Conservation (phyloP, 2,113 vertebrate species). For the Hippocampus mohnikei region DNA sequence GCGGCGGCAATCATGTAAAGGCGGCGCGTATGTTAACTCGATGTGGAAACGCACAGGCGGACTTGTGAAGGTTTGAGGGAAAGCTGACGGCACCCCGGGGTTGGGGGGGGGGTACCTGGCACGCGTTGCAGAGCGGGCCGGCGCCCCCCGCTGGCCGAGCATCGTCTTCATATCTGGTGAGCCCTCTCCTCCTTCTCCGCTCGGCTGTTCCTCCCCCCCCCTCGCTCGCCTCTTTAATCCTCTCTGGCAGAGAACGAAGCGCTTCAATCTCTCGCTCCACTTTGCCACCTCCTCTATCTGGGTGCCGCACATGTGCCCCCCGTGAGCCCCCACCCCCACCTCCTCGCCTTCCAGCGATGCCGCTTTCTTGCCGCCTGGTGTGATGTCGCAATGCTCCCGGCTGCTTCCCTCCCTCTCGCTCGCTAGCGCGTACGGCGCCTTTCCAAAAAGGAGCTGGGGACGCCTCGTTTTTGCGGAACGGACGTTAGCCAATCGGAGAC, state of each 20-base stretch:
- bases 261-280: slow-evolving; percentile 44
- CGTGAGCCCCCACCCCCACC: slow-evolving; percentile 47
- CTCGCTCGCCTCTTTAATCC: slow-evolving; percentile 56
- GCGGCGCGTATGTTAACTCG: too few relatives aligned
- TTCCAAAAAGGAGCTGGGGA: too few relatives aligned
- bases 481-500: too few relatives aligned
- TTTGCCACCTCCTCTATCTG: slow-evolving; percentile 59
- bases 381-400: neutral
- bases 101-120: too few relatives aligned
- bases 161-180: too few relatives aligned
- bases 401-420: neutral
- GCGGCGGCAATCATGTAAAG: too few relatives aligned
- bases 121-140: neutral
- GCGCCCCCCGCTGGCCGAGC: neutral
- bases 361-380: neutral
- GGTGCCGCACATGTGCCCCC: slow-evolving; percentile 59
- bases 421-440: too few relatives aligned
- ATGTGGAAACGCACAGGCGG: too few relatives aligned
- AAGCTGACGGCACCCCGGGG: too few relatives aligned
- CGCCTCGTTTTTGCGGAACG: too few relatives aligned
- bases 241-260: slow-evolving; percentile 64
- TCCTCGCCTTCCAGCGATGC: slow-evolving; percentile 41
- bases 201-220: slow-evolving; percentile 1
- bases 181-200: too few relatives aligned
- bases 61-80: too few relatives aligned